Percentiles rank a stretch among this genome's conserved stretches.
Conservation (phyloP, 1,140 invertebrate species). For the Nixonia krombeini region DNA sequence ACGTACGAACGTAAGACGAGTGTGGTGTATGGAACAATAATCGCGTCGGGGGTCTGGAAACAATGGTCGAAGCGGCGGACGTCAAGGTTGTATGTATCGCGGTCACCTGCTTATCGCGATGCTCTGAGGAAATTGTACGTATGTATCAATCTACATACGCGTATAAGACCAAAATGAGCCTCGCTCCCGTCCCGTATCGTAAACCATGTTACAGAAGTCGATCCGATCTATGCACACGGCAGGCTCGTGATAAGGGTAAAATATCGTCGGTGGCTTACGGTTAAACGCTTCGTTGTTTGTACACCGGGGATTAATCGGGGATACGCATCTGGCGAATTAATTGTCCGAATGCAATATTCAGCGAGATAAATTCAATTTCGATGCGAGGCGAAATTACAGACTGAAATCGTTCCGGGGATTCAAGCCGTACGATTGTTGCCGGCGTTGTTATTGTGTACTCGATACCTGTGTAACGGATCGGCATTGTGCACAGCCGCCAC, state of each 20-base stretch:
- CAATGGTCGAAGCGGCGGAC: conserved; percentile 27
- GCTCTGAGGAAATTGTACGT: conserved; percentile 27
- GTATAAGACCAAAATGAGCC: conserved; percentile 35
- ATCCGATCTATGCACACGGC: conserved; percentile 7
- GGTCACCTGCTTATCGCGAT: conserved; percentile 43
- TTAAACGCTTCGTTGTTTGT: too few species aligned
- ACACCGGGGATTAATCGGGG: too few species aligned
- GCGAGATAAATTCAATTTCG: too few species aligned
- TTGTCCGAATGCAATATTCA: too few species aligned
- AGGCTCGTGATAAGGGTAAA: too few species aligned
- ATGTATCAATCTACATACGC: conserved; percentile 25
- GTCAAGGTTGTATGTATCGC: conserved; percentile 39
- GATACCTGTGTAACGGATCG: neutral
- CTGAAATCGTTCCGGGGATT: neutral
- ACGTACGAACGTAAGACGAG: conserved; percentile 16
- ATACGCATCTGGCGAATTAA: too few species aligned
- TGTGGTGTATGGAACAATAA: conserved; percentile 38
- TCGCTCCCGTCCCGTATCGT: conserved; percentile 40
- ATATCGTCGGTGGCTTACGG: too few species aligned
- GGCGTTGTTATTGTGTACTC: neutral
- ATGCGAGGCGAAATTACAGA: too few species aligned
- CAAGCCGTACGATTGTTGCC: neutral
- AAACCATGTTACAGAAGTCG: conserved; percentile 27
- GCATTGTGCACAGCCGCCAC: neutral
- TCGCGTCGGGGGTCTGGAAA: conserved; percentile 42